phyloP scores from a whole-genome alignment of 2,888 invertebrate genomes.

The Anoncus sp. region DNA sequence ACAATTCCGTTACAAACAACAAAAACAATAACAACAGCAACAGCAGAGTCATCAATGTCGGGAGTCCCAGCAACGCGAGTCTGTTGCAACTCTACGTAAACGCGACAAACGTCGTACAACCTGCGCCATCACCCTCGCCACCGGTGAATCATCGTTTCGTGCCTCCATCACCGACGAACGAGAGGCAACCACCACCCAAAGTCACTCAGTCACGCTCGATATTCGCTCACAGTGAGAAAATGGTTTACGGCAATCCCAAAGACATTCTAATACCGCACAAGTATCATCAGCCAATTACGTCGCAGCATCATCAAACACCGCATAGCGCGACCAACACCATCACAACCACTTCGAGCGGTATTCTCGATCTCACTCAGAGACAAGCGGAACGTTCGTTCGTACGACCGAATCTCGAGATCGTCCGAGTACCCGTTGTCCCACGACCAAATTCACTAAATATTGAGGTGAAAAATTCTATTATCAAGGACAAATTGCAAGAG shows the following conservation, averaged over 20 bases:
- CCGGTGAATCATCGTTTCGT: constrained; percentile 73
- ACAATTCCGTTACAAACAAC: constrained; percentile 30
- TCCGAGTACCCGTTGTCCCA: constrained; percentile 84
- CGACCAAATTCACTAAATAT: constrained; percentile 83
- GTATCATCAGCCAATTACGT: constrained; percentile 81
- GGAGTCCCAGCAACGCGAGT: constrained; percentile 75
- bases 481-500: constrained; percentile 69
- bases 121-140: constrained; percentile 55
- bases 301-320: constrained; percentile 37
- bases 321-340: constrained; percentile 33
- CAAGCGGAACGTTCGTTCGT: constrained; percentile 80
- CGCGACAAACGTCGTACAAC: constrained; percentile 66
- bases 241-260: constrained; percentile 90
- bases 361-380: constrained; percentile 88
- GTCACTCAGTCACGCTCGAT: constrained; percentile 88
- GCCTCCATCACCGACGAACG: constrained; percentile 74
- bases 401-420: constrained; percentile 85
- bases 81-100: constrained; percentile 78
- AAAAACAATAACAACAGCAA: constrained; percentile 54
- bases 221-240: constrained; percentile 87
- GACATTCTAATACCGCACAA: constrained; percentile 86
- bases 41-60: constrained; percentile 79
- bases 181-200: constrained; percentile 83
- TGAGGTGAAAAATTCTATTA: constrained; percentile 81
- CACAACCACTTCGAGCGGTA: constrained; percentile 82